phyloP scores from a whole-genome alignment of 1,140 invertebrate species.

The Chironomus tepperi region DNA sequence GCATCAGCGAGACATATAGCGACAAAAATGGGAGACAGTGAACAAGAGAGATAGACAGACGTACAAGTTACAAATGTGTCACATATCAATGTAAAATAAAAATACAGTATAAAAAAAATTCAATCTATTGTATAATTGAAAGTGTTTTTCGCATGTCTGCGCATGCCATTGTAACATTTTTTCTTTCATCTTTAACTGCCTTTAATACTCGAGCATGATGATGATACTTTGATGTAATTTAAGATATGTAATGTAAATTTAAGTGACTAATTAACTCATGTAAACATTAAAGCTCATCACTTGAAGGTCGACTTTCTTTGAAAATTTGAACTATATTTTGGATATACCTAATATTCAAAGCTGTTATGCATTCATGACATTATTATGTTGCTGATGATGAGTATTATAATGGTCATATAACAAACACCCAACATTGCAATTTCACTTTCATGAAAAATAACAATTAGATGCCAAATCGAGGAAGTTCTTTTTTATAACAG shows the following conservation, averaged over 20 bases:
- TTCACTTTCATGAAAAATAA: neutral
- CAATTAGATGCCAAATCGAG: neutral
- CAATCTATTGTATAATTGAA: slow-evolving; percentile 3
- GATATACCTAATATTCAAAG: neutral
- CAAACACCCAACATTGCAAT: neutral
- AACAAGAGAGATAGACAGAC: neutral
- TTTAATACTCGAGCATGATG: neutral
- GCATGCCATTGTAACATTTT: neutral
- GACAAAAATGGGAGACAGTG: neutral
- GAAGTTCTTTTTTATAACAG: neutral
- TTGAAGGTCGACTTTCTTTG: too few species aligned
- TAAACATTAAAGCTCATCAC: neutral
- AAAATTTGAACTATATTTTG: too few species aligned
- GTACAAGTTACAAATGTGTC: neutral
- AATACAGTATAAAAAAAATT: neutral
- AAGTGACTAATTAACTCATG: neutral
- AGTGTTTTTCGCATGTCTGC: slow-evolving; percentile 6
- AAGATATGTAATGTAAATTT: neutral
- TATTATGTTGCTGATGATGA: too few species aligned
- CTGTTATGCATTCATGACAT: slow-evolving; percentile 8
- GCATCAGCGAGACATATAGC: too few species aligned
- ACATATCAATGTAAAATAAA: neutral
- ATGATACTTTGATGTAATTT: neutral
- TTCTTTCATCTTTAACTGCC: neutral
- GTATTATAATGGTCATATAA: too few species aligned